Evolutionary conservation across 2,113 vertebrate species (phyloP).

Genomic region (Athene noctua): DNA sequence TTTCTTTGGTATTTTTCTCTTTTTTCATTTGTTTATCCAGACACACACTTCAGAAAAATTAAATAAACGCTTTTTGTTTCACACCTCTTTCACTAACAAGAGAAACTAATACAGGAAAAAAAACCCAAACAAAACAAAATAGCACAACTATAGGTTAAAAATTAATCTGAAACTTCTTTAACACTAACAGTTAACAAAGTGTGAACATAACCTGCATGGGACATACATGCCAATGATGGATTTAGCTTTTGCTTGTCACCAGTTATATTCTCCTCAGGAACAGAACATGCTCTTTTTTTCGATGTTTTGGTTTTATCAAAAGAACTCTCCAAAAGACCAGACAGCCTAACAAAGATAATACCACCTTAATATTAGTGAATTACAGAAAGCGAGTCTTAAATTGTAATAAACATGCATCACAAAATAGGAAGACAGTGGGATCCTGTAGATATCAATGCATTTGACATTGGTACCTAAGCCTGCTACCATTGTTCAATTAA

Average conservation of each 20-base stretch:
- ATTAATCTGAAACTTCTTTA: neutral
- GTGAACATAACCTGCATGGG: slow-evolving; percentile 59
- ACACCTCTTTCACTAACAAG: neutral
- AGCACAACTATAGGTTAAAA: neutral
- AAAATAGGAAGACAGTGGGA: neutral
- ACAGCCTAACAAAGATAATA: slow-evolving; percentile 60
- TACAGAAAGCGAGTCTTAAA: neutral
- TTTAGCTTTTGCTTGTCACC: slow-evolving; percentile 33
- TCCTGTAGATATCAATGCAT: neutral
- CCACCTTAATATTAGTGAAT: neutral
- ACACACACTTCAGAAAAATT: slow-evolving; percentile 40
- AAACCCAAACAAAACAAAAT: neutral
- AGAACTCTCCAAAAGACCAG: slow-evolving; percentile 45
- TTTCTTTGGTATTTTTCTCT: neutral
- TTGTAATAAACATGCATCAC: neutral
- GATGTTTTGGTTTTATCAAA: slow-evolving; percentile 6
- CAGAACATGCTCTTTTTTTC: slow-evolving; percentile 60
- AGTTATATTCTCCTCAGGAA: slow-evolving; percentile 54
- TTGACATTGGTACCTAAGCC: neutral
- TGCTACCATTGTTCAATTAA: neutral
- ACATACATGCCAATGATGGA: neutral
- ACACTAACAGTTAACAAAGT: neutral
- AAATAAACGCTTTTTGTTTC: slow-evolving; percentile 41
- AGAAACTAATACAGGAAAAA: neutral
- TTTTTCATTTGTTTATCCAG: neutral